A percentile compares a stretch with the other conserved stretches of the same genome.
Evolutionary conservation across 2,113 vertebrate species (phyloP).

Genomic region (Furnarius figulus): DNA sequence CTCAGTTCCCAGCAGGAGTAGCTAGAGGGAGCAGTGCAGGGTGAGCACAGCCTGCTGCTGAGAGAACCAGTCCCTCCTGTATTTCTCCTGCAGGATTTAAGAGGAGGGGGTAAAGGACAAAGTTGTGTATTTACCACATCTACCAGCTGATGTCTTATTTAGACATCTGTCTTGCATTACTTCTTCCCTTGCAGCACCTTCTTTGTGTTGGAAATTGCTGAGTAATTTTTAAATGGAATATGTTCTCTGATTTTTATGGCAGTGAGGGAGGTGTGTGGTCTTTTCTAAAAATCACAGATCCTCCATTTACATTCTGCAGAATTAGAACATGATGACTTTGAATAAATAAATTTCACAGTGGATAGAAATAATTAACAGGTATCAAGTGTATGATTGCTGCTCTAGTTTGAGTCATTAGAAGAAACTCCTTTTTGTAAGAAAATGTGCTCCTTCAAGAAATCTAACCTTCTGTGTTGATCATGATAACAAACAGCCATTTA

Average conservation of each 20-base stretch:
- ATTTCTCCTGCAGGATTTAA: neutral
- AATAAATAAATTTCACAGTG: neutral
- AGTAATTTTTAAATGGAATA: neutral
- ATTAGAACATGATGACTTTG: neutral
- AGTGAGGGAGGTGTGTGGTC: rapidly evolving
- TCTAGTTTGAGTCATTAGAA: neutral
- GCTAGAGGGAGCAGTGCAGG: neutral
- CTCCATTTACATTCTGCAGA: neutral
- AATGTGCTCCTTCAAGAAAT: neutral
- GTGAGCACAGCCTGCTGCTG: neutral
- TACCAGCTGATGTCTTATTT: neutral
- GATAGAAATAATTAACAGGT: neutral
- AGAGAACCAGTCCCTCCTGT: neutral
- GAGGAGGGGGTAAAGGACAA: neutral
- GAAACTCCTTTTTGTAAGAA: neutral
- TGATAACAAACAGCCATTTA: neutral
- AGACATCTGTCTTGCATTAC: neutral
- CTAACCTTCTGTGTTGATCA: neutral
- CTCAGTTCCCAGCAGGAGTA: neutral
- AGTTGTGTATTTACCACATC: rapidly evolving
- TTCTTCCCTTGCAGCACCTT: neutral
- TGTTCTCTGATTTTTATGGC: neutral
- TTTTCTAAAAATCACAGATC: neutral
- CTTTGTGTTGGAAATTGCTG: neutral
- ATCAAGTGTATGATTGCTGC: neutral